phyloP scores from a whole-genome alignment of 2,113 vertebrate genomes.

The Hucho hucho region DNA sequence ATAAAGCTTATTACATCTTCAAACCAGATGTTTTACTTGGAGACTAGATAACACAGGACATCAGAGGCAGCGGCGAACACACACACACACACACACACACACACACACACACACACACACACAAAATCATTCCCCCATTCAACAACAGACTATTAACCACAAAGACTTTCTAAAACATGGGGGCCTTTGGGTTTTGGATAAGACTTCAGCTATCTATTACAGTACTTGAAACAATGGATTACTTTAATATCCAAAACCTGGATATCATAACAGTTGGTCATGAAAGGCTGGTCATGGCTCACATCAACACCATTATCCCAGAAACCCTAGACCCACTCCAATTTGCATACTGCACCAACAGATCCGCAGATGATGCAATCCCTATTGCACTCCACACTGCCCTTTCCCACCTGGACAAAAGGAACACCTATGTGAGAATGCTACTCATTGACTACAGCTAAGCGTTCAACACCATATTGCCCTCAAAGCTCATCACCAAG shows the following conservation, averaged over 20 bases:
- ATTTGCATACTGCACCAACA: no score
- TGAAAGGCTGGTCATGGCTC: no score
- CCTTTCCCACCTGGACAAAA: no score
- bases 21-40: conserved; percentile 49
- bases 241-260: conserved; percentile 53
- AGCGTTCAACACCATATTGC: no score
- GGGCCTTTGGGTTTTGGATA: conserved; percentile 49
- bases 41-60: conserved; percentile 12
- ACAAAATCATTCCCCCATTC: conserved; percentile 34
- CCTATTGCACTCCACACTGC: no score
- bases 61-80: background rate
- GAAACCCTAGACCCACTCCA: no score
- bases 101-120: conserved; percentile 3
- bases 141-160: conserved; percentile 53
- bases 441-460: no score
- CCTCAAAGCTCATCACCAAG: no score
- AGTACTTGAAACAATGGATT: conserved; percentile 44
- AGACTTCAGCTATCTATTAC: conserved; percentile 46
- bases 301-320: no score
- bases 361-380: no score
- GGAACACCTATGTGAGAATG: no score
- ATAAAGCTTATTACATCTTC: conserved; percentile 40
- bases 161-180: conserved; percentile 39
- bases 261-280: conserved; percentile 31
- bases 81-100: conserved; percentile 2